A percentile compares a stretch with the other conserved stretches of the same genome.
These are phyloP conservation scores for Bombycilla garrulus DNA, from an alignment of 2,113 vertebrate genomes.

Conservation along the genomic window DNA sequence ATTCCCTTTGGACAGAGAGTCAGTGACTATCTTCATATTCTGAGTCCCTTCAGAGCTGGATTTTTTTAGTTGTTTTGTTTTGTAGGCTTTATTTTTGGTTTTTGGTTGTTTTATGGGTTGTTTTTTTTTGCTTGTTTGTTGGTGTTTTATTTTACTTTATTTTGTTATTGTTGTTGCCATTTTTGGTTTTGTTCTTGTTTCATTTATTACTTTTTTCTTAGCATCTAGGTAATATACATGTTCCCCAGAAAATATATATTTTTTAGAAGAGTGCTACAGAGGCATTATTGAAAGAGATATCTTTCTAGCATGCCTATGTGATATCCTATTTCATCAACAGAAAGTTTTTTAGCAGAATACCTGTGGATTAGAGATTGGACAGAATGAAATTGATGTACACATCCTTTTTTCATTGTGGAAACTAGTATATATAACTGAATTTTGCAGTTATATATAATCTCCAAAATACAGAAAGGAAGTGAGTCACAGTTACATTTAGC, in stretches of 20 bases:
- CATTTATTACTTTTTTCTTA: background rate
- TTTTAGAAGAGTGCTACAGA: background rate
- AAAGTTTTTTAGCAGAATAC: background rate
- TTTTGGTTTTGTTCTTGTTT: background rate
- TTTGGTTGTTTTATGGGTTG: background rate
- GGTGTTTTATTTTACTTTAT: background rate
- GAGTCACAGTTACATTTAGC: background rate
- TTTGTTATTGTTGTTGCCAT: background rate
- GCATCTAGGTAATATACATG: background rate
- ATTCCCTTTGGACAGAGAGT: background rate
- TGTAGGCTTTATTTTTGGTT: accelerated
- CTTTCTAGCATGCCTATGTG: background rate
- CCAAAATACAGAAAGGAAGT: background rate
- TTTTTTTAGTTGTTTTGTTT: background rate
- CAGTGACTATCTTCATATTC: background rate
- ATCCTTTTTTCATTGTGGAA: background rate
- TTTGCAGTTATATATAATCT: background rate
- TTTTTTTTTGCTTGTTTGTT: background rate
- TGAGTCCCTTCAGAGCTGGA: background rate
- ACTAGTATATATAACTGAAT: background rate
- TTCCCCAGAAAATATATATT: background rate
- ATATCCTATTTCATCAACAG: background rate
- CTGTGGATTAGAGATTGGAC: background rate
- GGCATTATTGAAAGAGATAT: background rate
- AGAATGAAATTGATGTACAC: background rate